Percentiles rank a stretch among this genome's conserved stretches.
phyloP scores from a whole-genome alignment of 2,113 vertebrate genomes.

The Perca schrenkii region DNA sequence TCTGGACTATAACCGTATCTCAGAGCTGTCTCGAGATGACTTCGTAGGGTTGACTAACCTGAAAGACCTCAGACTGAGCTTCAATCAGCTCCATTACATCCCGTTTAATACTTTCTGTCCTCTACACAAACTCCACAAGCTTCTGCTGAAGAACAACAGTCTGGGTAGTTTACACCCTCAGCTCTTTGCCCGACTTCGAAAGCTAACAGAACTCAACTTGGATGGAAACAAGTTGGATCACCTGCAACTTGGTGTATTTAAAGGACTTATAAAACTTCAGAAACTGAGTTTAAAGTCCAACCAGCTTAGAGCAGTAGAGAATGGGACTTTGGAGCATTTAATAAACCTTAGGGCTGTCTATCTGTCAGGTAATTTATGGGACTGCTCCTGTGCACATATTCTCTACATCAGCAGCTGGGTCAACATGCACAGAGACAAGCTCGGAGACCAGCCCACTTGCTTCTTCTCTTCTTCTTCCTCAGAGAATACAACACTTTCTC shows the following conservation, averaged over 20 bases:
- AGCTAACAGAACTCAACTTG: constrained; percentile 72
- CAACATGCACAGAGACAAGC: constrained; percentile 24
- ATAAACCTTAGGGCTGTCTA: constrained; percentile 32
- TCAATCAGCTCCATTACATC: constrained; percentile 61
- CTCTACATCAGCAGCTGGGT: constrained; percentile 74
- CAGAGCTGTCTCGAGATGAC: constrained; percentile 27
- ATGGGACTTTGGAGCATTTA: constrained; percentile 61
- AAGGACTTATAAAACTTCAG: constrained; percentile 59
- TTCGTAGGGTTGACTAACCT: constrained; percentile 52
- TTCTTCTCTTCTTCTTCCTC: background rate
- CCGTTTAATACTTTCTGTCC: constrained; percentile 42
- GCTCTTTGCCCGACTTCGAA: constrained; percentile 50
- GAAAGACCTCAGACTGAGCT: constrained; percentile 68
- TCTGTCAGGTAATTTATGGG: constrained; percentile 75
- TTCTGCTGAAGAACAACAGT: constrained; percentile 73
- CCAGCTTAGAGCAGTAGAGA: constrained; percentile 50
- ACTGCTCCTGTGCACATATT: constrained; percentile 58
- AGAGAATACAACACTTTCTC: background rate
- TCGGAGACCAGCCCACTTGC: constrained; percentile 55
- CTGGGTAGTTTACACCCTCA: constrained; percentile 44
- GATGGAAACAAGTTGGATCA: constrained; percentile 70
- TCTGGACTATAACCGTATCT: constrained; percentile 63
- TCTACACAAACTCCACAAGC: constrained; percentile 58
- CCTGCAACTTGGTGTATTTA: constrained; percentile 58
- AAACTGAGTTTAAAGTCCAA: constrained; percentile 75